phyloP scores from a whole-genome alignment of 2,113 vertebrate species.

The Corythaixoides concolor region DNA sequence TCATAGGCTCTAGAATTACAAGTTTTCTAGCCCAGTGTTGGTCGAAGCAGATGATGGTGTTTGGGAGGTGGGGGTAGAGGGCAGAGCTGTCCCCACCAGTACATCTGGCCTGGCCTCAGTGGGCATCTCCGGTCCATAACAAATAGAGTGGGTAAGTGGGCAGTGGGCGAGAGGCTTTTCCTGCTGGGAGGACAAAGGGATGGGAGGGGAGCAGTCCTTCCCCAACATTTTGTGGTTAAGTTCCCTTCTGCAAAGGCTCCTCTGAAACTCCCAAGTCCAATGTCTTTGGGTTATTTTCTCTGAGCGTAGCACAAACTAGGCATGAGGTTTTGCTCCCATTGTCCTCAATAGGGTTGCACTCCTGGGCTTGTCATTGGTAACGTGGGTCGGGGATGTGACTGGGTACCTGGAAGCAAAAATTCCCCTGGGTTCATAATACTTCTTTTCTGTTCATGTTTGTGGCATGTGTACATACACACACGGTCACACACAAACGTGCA shows the following conservation, averaged over 20 bases:
- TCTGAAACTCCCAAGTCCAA: neutral
- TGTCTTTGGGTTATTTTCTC: neutral
- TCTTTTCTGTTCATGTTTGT: neutral
- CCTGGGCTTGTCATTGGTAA: neutral
- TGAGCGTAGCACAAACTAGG: neutral
- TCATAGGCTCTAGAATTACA: neutral
- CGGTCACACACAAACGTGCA: neutral
- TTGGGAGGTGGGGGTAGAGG: neutral
- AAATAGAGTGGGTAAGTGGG: neutral
- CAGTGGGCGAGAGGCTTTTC: neutral
- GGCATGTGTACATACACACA: accelerated
- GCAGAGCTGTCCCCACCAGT: neutral
- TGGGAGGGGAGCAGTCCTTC: neutral
- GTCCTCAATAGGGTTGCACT: neutral
- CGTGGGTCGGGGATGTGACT: accelerated
- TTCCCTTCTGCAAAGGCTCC: neutral
- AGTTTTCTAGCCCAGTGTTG: neutral
- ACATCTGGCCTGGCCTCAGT: neutral
- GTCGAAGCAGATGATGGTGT: neutral
- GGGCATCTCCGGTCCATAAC: neutral
- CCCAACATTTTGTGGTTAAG: neutral
- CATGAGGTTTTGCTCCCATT: neutral
- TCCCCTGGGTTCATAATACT: neutral
- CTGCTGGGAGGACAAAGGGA: neutral
- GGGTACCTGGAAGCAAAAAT: neutral